phyloP scores from a whole-genome alignment of 2,113 vertebrate species.

The Elephas maximus region DNA sequence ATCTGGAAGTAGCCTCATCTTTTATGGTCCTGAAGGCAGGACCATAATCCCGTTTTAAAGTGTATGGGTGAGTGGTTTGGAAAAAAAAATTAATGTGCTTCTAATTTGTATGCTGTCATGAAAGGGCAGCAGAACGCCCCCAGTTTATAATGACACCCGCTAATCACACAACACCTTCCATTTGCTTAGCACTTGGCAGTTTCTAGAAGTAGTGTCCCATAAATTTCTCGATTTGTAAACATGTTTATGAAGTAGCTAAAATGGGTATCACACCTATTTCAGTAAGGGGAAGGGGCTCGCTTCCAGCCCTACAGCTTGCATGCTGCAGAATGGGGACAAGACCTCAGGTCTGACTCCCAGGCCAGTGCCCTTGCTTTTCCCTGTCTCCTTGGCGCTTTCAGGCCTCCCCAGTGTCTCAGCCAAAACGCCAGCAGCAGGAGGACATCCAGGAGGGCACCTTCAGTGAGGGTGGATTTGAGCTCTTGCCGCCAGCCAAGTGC shows the following conservation, averaged over 20 bases:
- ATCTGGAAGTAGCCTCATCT: background rate
- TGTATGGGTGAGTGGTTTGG: background rate
- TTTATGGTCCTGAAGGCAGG: background rate
- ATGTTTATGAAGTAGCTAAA: background rate
- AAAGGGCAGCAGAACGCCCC: slow-evolving; percentile 14
- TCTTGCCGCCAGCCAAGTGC: background rate
- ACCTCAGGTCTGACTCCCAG: background rate
- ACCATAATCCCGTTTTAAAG: background rate
- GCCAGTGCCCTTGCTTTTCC: background rate
- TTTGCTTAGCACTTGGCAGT: slow-evolving; percentile 28
- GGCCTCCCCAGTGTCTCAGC: background rate
- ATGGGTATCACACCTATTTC: background rate
- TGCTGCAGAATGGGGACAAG: background rate
- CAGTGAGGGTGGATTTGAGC: background rate
- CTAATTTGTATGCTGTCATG: slow-evolving; percentile 19
- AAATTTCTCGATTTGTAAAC: background rate
- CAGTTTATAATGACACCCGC: background rate
- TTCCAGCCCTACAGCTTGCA: background rate
- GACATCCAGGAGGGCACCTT: background rate
- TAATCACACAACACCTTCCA: background rate
- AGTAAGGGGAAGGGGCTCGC: background rate
- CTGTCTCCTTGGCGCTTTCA: background rate
- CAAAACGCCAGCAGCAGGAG: background rate
- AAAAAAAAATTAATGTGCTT: background rate
- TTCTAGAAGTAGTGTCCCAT: background rate